A percentile compares a stretch with the other conserved stretches of the same genome.
These are phyloP conservation scores for Pipistrellus pipistrellus DNA, from an alignment of 2,797 vertebrate genomes.

Conservation along the genomic window DNA sequence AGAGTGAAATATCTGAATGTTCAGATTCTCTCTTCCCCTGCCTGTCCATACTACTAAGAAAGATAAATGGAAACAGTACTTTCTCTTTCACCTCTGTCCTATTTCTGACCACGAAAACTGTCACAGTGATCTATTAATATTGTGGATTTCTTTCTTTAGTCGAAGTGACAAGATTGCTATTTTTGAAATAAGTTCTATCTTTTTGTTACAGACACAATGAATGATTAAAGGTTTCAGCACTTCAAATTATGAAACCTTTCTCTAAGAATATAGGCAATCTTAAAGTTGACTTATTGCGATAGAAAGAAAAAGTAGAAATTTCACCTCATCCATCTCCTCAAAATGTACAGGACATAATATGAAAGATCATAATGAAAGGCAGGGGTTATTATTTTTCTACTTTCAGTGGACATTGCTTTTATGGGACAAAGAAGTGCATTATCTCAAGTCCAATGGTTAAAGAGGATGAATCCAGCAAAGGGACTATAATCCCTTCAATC, in stretches of 20 bases:
- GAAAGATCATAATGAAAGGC: conserved; percentile 67
- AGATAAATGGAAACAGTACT: conserved; percentile 69
- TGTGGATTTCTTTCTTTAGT: conserved; percentile 72
- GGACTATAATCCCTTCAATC: neutral
- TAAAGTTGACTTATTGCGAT: conserved; percentile 75
- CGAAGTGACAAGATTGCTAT: conserved; percentile 75
- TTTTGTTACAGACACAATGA: conserved; percentile 70
- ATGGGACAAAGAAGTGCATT: conserved; percentile 22
- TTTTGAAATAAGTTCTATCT: conserved; percentile 77
- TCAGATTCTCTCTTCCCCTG: neutral
- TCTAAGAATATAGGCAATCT: conserved; percentile 70
- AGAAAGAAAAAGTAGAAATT: conserved; percentile 70
- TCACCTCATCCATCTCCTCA: conserved; percentile 67
- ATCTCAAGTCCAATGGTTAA: conserved; percentile 35
- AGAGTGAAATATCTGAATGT: conserved; percentile 45
- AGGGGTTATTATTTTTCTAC: conserved; percentile 65
- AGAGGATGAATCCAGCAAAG: neutral
- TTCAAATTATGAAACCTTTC: conserved; percentile 75
- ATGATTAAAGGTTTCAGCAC: conserved; percentile 75
- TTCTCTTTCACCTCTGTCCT: conserved; percentile 64
- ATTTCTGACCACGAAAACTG: conserved; percentile 72
- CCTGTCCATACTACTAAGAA: conserved; percentile 56
- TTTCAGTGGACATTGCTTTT: conserved; percentile 67
- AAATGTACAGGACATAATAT: conserved; percentile 56
- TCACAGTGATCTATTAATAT: conserved; percentile 80